Percentiles rank a stretch among this genome's conserved stretches.
phyloP scores from a whole-genome alignment of 2,888 invertebrate species.

The Hemistola chrysoprasaria region DNA sequence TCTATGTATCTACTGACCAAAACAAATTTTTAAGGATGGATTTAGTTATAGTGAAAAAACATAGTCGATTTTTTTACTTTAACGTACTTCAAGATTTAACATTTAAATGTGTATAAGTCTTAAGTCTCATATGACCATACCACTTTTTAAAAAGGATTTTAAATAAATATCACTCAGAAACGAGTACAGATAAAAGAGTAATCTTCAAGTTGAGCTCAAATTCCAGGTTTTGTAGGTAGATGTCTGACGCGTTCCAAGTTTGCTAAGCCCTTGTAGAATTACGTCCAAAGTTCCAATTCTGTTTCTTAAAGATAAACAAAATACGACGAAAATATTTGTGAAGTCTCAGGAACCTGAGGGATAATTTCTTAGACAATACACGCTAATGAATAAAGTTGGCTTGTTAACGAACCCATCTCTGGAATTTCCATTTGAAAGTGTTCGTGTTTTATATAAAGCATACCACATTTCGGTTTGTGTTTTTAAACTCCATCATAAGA shows the following conservation, averaged over 20 bases:
- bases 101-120: too few species aligned
- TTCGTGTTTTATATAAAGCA: too few species aligned
- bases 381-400: slow-evolving; percentile 79
- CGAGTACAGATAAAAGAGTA: slow-evolving; percentile 5
- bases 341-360: slow-evolving; percentile 63
- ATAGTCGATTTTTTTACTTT: too few species aligned
- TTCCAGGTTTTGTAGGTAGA: slow-evolving; percentile 9
- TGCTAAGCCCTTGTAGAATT: slow-evolving; percentile 53
- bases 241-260: slow-evolving; percentile 27
- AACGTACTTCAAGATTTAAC: too few species aligned
- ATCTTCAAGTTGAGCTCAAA: slow-evolving; percentile 6
- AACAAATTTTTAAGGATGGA: too few species aligned
- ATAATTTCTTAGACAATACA: slow-evolving; percentile 77
- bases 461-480: too few species aligned
- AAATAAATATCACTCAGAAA: not conserved
- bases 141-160: too few species aligned
- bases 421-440: too few species aligned
- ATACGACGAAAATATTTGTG: slow-evolving; percentile 64
- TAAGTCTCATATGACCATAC: too few species aligned
- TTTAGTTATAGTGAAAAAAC: too few species aligned
- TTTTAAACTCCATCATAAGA: too few species aligned
- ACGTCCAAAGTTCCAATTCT: slow-evolving; percentile 53
- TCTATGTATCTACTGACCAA: too few species aligned
- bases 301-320: slow-evolving; percentile 65
- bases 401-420: slow-evolving; percentile 73